Conservation (phyloP, 2,888 invertebrate genomes). For the Tinea trinotella region DNA sequence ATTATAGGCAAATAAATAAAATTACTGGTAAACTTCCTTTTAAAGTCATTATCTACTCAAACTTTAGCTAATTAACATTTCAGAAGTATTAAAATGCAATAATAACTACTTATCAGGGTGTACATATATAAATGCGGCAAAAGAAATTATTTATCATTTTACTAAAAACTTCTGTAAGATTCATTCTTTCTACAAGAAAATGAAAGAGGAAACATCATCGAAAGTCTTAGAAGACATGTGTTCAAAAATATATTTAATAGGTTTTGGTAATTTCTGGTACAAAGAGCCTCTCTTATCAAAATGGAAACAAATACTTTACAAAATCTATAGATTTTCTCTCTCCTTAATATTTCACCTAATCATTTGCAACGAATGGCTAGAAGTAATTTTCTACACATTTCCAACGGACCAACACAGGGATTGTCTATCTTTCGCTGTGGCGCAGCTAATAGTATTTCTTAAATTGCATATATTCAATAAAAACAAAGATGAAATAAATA, state of each 20-base stretch:
- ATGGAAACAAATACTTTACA: not conserved
- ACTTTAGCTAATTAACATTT: not conserved
- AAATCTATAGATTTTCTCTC: not conserved
- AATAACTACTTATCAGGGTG: too few species aligned
- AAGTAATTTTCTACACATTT: not conserved
- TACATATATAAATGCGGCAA: too few species aligned
- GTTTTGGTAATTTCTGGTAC: constrained; percentile 11
- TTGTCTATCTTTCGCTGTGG: not conserved
- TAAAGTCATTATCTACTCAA: constrained; percentile 9
- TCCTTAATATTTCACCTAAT: not conserved
- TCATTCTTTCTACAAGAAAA: too few species aligned
- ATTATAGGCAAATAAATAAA: not conserved
- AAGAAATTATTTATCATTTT: too few species aligned
- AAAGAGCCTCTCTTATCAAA: not conserved
- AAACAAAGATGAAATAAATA: not conserved
- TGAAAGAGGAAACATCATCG: not conserved
- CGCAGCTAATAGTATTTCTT: constrained; percentile 1
- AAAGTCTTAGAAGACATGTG: constrained; percentile 4
- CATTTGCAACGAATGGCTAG: constrained; percentile 1
- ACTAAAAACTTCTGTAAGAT: too few species aligned
- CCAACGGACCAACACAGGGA: constrained; percentile 12
- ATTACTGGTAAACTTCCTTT: not conserved
- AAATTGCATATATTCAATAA: constrained; percentile 1
- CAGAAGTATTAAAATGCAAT: not conserved
- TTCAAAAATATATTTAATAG: constrained; percentile 1